Evolutionary conservation across 2,113 vertebrate species (phyloP).

Genomic region (Albula goreensis): DNA sequence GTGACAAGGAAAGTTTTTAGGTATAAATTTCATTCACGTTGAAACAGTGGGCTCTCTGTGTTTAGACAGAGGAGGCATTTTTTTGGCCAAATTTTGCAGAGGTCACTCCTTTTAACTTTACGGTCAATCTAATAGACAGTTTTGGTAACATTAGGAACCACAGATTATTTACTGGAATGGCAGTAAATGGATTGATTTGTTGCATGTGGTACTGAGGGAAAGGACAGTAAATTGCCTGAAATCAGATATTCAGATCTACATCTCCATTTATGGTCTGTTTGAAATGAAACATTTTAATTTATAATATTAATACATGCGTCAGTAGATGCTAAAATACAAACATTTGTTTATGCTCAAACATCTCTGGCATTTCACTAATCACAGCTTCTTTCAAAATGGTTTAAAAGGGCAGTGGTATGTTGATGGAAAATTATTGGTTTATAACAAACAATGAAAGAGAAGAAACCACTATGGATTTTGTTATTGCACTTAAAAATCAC

Average conservation of each 20-base stretch:
- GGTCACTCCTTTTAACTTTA: background rate
- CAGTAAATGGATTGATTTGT: conserved; percentile 7
- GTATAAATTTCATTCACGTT: conserved; percentile 7
- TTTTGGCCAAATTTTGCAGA: conserved; percentile 5
- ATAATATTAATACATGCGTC: background rate
- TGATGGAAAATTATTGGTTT: background rate
- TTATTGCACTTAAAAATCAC: too few species aligned
- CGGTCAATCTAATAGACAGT: conserved; percentile 2
- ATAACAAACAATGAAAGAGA: background rate
- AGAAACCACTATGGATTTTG: too few species aligned
- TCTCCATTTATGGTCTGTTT: background rate
- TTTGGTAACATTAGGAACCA: conserved; percentile 1
- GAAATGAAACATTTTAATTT: conserved; percentile 6
- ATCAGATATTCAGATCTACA: background rate
- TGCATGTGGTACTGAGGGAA: background rate
- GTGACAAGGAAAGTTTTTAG: background rate
- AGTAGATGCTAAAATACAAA: background rate
- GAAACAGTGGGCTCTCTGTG: background rate
- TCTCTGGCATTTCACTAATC: background rate
- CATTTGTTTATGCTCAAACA: background rate
- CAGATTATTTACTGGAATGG: background rate
- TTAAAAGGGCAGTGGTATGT: background rate
- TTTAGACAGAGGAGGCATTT: background rate
- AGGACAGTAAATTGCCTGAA: background rate
- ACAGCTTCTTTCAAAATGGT: background rate